These are phyloP conservation scores for Neoitamus cyanurus DNA, from an alignment of 2,888 invertebrate genomes.

Conservation along the genomic window DNA sequence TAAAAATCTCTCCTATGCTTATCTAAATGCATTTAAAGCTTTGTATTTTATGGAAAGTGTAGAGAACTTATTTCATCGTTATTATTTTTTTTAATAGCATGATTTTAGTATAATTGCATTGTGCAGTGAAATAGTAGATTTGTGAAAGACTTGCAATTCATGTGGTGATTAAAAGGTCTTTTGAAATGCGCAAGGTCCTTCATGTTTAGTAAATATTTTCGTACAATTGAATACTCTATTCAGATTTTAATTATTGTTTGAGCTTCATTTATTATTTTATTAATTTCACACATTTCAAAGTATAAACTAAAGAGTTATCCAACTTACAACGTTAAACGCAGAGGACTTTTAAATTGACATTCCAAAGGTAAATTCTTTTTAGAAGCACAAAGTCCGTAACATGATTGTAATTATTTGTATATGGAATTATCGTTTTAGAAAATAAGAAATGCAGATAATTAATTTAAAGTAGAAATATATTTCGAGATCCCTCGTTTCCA, in stretches of 20 bases:
- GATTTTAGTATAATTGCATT: neutral
- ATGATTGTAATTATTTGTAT: slow-evolving; percentile 32
- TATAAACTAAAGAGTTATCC: neutral
- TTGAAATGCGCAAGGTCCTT: too few species aligned
- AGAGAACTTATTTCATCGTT: neutral
- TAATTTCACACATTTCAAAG: neutral
- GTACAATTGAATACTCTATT: neutral
- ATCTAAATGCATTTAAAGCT: too few species aligned
- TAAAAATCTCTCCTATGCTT: too few species aligned
- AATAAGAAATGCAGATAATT: neutral
- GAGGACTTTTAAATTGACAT: neutral
- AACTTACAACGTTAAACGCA: neutral
- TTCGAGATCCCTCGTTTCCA: neutral
- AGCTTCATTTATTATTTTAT: neutral
- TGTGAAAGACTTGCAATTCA: too few species aligned
- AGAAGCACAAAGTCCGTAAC: neutral
- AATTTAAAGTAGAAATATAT: neutral
- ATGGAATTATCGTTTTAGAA: slow-evolving; percentile 10
- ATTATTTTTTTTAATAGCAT: neutral
- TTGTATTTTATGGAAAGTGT: too few species aligned
- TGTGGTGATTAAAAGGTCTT: too few species aligned
- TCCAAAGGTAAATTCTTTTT: neutral
- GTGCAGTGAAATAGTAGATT: neutral
- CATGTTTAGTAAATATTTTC: too few species aligned
- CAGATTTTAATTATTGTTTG: neutral